phyloP scores from a whole-genome alignment of 2,888 invertebrate species.

The Isotomurus palustris region DNA sequence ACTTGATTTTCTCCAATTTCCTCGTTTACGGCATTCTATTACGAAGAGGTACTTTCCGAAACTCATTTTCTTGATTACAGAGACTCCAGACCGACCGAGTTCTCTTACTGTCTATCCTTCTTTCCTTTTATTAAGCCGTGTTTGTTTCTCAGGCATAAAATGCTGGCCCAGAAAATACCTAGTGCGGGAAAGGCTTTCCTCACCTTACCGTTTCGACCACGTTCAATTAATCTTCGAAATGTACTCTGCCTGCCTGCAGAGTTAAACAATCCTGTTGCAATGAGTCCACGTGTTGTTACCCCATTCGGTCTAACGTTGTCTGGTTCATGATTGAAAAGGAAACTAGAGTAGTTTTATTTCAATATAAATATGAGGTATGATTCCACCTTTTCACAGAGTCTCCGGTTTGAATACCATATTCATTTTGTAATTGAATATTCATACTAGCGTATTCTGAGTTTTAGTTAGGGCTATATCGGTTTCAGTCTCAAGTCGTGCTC shows the following conservation, averaged over 20 bases:
- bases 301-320: not conserved
- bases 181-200: not conserved
- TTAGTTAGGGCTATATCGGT: too few relatives aligned
- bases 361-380: too few relatives aligned
- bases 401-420: too few relatives aligned
- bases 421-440: too few relatives aligned
- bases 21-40: conserved; percentile 17
- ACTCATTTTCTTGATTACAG: conserved; percentile 16
- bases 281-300: not conserved
- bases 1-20: conserved; percentile 15
- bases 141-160: conserved; percentile 8
- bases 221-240: conserved; percentile 10
- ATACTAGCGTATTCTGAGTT: too few relatives aligned
- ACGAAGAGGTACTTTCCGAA: conserved; percentile 9
- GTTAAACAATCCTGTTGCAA: too few relatives aligned
- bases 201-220: conserved; percentile 1
- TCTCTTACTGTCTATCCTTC: not conserved
- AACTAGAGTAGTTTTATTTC: too few relatives aligned
- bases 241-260: too few relatives aligned
- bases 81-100: not conserved
- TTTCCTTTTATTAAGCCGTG: not conserved
- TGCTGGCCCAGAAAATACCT: too few relatives aligned
- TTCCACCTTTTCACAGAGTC: too few relatives aligned
- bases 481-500: too few relatives aligned
- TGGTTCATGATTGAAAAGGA: too few relatives aligned